Evolutionary conservation across 2,797 vertebrate species (phyloP).

Genomic region (Pipistrellus nathusii): DNA sequence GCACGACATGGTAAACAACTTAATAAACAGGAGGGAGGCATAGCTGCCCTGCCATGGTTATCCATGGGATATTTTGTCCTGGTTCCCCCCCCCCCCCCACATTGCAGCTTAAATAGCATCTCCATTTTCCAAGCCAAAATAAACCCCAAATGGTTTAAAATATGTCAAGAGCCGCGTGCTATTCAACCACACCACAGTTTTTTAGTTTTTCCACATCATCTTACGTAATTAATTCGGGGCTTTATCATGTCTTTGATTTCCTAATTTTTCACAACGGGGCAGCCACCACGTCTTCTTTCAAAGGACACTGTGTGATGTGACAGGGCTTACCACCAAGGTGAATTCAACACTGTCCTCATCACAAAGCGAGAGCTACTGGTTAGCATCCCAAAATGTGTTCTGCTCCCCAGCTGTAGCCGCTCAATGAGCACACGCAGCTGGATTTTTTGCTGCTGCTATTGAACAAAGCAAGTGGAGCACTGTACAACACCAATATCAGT

Average conservation of each 20-base stretch:
- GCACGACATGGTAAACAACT: conserved; percentile 63
- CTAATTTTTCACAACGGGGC: conserved; percentile 56
- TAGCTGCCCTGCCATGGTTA: conserved; percentile 6
- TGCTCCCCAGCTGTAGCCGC: conserved; percentile 85
- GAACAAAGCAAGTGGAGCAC: conserved; percentile 63
- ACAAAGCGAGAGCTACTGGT: conserved; percentile 83
- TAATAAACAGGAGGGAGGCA: conserved; percentile 59
- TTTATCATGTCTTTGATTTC: conserved; percentile 72
- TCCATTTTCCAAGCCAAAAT: conserved; percentile 58
- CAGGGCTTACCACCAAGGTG: conserved; percentile 71
- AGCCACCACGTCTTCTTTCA: conserved; percentile 49
- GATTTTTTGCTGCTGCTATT: conserved; percentile 54
- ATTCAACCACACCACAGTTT: conserved; percentile 52
- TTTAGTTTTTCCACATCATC: conserved; percentile 64
- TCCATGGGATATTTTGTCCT: conserved; percentile 38
- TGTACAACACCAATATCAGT: conserved; percentile 21
- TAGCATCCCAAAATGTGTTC: conserved; percentile 74
- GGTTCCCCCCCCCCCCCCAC: no score
- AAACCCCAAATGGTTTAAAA: conserved; percentile 72
- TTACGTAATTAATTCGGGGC: conserved; percentile 71
- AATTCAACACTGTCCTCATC: conserved; percentile 67
- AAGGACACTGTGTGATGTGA: conserved; percentile 42
- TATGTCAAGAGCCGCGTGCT: conserved; percentile 54
- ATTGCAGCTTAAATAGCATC: conserved; percentile 56
- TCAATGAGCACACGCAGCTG: conserved; percentile 76